Evolutionary conservation across 1,140 invertebrate genomes (phyloP).

Genomic region (Theocolax elegans): DNA sequence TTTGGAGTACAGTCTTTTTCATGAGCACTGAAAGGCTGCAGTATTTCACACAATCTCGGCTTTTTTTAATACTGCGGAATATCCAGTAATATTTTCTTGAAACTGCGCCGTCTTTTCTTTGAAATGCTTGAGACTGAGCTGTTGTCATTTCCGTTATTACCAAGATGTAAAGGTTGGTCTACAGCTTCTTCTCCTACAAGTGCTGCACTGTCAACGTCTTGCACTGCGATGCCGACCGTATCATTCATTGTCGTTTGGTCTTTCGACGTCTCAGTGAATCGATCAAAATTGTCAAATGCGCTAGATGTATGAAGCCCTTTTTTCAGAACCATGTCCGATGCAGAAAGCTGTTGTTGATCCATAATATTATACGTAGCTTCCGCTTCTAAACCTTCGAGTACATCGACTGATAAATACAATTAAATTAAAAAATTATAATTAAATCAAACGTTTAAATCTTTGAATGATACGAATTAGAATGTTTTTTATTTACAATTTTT

Average conservation of each 20-base stretch:
- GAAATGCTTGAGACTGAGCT: neutral
- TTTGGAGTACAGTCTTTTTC: neutral
- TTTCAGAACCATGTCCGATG: conserved; percentile 45
- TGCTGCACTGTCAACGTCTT: conserved; percentile 44
- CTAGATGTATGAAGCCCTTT: conserved; percentile 47
- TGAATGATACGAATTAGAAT: too few species aligned
- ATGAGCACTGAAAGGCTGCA: conserved; percentile 26
- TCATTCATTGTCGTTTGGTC: conserved; percentile 65
- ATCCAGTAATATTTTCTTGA: conserved; percentile 39
- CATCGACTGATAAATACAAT: too few species aligned
- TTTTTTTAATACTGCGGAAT: conserved; percentile 47
- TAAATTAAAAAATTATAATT: too few species aligned
- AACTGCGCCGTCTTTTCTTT: conserved; percentile 37
- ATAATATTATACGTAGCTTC: conserved; percentile 41
- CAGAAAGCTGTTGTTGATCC: conserved; percentile 41
- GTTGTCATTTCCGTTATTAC: too few species aligned
- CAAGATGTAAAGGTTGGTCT: too few species aligned
- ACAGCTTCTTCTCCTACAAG: too few species aligned
- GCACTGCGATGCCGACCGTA: conserved; percentile 65
- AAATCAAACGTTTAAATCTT: too few species aligned
- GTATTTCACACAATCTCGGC: conserved; percentile 42
- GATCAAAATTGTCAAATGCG: conserved; percentile 61
- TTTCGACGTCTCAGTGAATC: conserved; percentile 61
- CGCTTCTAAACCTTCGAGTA: conserved; percentile 50
- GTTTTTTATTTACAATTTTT: too few species aligned